Conservation (phyloP, 2,113 vertebrate species). For the Ceyx cyanopectus region DNA sequence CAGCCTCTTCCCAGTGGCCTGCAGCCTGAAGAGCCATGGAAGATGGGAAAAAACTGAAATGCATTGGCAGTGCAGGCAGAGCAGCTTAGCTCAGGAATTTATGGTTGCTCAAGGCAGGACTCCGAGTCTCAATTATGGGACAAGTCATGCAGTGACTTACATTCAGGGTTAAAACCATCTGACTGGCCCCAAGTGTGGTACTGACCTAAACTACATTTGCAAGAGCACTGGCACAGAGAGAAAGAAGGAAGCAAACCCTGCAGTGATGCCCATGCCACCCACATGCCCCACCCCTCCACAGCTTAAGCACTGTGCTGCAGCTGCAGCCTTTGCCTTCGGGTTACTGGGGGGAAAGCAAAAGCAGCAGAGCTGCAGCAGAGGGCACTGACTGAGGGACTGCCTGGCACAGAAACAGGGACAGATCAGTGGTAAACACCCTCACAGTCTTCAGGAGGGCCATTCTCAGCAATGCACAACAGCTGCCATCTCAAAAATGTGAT, state of each 20-base stretch:
- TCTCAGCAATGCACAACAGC: neutral
- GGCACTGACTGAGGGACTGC: neutral
- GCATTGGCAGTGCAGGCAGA: neutral
- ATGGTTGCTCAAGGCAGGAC: slow-evolving; percentile 2
- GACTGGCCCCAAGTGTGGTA: neutral
- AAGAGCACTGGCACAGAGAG: neutral
- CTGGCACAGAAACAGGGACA: neutral
- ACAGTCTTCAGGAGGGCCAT: neutral
- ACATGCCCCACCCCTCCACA: neutral
- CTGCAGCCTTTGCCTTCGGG: neutral
- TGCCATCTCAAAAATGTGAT: neutral
- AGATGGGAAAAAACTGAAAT: neutral
- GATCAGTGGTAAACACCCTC: neutral
- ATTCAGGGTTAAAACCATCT: neutral
- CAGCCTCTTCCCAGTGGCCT: neutral
- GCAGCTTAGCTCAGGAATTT: neutral
- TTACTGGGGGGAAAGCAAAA: neutral
- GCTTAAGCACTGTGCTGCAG: neutral
- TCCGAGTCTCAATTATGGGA: neutral
- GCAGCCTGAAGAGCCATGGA: neutral
- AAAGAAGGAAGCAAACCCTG: neutral
- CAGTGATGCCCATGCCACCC: neutral
- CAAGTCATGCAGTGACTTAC: neutral
- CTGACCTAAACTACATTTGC: neutral
- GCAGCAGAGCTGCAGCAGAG: neutral